Evolutionary conservation across 2,113 vertebrate species (phyloP).

Genomic region (Struthio camelus): DNA sequence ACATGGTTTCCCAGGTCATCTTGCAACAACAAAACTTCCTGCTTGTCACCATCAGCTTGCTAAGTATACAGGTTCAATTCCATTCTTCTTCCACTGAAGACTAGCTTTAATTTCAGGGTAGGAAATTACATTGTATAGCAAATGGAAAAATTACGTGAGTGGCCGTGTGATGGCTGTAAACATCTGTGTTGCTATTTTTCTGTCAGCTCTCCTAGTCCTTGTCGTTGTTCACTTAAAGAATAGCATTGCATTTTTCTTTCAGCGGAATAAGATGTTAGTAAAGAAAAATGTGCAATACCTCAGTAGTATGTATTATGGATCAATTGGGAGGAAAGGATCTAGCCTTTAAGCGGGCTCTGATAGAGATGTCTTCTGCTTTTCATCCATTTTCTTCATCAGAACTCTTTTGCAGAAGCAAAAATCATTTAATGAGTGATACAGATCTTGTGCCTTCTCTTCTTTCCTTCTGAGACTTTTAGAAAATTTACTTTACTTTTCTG

Average conservation of each 20-base stretch:
- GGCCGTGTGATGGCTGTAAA: neutral
- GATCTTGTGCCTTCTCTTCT: neutral
- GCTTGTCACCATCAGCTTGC: neutral
- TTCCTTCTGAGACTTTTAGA: neutral
- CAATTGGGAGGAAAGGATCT: neutral
- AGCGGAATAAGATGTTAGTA: neutral
- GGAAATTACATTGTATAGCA: neutral
- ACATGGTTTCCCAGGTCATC: neutral
- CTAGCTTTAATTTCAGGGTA: neutral
- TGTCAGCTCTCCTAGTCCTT: neutral
- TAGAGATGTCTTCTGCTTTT: neutral
- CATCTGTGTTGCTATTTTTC: neutral
- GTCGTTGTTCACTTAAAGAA: neutral
- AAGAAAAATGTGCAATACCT: neutral
- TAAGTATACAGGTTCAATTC: neutral
- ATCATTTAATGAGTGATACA: neutral
- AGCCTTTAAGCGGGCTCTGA: neutral
- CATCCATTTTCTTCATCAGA: neutral
- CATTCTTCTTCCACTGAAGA: neutral
- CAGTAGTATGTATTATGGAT: neutral
- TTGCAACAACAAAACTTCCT: neutral
- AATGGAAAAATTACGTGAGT: neutral
- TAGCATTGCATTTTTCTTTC: neutral
- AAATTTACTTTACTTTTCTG: neutral
- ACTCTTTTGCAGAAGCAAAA: neutral